Evolutionary conservation across 2,113 vertebrate genomes (phyloP), one percentile per base, ranked within the genome.

Genomic region (Apistogramma diplotaenia): DNA sequence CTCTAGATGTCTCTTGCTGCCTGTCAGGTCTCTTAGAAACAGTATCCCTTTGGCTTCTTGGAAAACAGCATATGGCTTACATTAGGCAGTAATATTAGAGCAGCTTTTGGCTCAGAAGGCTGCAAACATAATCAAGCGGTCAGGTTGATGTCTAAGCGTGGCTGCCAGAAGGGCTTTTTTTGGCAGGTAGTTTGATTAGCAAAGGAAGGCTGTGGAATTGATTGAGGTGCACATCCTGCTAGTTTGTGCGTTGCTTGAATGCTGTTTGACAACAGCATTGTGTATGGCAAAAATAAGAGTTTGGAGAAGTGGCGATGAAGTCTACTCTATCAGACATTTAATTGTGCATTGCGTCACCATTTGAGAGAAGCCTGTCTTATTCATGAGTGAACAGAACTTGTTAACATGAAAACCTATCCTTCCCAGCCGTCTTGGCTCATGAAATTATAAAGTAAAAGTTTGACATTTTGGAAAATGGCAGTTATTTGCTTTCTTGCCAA

Each of bases 41-140:
- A 33, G 49, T 54, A 76, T 75, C 79, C 82, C 40, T 74, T 60
- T 57, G 56, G 86, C 81, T 89, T 91, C 83, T 89, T 84, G 83
- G 79, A 85, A 82, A 89, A 73, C 86, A 13, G 85, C 87, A 85
- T 80, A 83, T 90, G 88, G 87, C 86, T 71, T 82, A 73, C 85
- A 88, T 93, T 88, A 86, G 87, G 62, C 88, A 76, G 88, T 87
- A 82, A 90, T 86, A 89, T 82, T 86, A 74, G 89, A 90, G 85
- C 74, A 59, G 76, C 70, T 46, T 85, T 90, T 85, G 87, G 84
- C 74, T 78, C 73, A 18, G 72, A 84, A 79, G 72, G 76, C 55
- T 76, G 78, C 87, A 90, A 74, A 89, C 85, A 87, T 91, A 92
- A 94, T 92, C 84, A 84, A 54, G 82, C 51, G 90, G 90, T 94